Evolutionary conservation across 2,888 invertebrate species (phyloP), one percentile per base, ranked within the genome.

Genomic region (Epirrita christyi): DNA sequence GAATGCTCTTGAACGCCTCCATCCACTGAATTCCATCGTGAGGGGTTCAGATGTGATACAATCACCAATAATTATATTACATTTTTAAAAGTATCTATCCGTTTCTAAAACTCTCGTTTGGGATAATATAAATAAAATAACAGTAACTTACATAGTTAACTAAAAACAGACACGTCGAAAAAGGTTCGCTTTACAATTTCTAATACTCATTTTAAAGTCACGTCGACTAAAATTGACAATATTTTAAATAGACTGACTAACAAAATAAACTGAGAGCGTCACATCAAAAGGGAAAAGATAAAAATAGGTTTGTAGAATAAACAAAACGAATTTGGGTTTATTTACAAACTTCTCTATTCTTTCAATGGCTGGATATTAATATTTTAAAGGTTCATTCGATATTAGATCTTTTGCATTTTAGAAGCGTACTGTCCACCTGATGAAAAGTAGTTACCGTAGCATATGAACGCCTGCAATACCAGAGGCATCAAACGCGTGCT

Each of bases 251-350:
- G 70, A 72, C 72, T 66, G 67, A 75, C 72, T 75, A 71, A 78
- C 73, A 73, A 64, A 77, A 69, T 74, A 64, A 61, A 67, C 64
- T 58, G 52, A 67, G 64, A 67, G 64, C 70, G 78, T 76, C 79
- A 80, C 77, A 80, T 81, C 77, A 81, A 80, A 81, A 72, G 72
- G 68, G 63, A 63, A 54, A 54, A 43, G 64, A 64, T 67, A 70
- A 66, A 72, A 78, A 80, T 58, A 55, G 48, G 13, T 29, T 41
- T 13, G 59, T 55, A 63, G 63, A 70, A 70, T 71, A 78, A 73
- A 79, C 72, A 74, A 44, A 63, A 63, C 63, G 59, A 61, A 69
- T 72, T 69, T 54, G 53, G 47, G 52, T 56, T 68, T 68, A 68
- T 72, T 44, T 45, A 46, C 32, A 32, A 32, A 14, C 8, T 38